These are phyloP conservation scores for Anoura caudifer DNA, from an alignment of 2,113 vertebrate species.

Conservation along the genomic window DNA sequence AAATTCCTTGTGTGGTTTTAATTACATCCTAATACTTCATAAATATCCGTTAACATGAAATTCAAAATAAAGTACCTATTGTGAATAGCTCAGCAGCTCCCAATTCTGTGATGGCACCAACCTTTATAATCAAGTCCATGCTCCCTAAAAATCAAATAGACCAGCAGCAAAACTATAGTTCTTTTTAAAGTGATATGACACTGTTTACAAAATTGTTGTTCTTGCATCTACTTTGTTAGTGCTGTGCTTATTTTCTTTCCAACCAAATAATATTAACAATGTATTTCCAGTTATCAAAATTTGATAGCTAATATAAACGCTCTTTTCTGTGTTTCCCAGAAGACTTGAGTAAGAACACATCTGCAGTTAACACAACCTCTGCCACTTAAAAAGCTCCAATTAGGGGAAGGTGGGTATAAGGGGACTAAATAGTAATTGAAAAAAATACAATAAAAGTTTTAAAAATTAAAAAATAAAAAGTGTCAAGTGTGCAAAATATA, in stretches of 20 bases:
- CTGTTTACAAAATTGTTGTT: conserved; percentile 67
- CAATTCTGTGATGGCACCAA: conserved; percentile 73
- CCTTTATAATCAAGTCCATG: conserved; percentile 75
- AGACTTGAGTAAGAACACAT: conserved; percentile 65
- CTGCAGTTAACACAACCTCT: conserved; percentile 73
- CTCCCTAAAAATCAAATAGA: conserved; percentile 77
- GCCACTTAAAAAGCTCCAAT: conserved; percentile 72
- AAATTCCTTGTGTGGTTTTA: conserved; percentile 55
- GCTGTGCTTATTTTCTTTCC: conserved; percentile 50
- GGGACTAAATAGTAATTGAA: no score
- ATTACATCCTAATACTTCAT: conserved; percentile 69
- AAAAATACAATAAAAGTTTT: no score
- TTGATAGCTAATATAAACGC: conserved; percentile 36
- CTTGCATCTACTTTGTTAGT: conserved; percentile 54
- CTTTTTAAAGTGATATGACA: conserved; percentile 69
- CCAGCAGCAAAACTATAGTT: conserved; percentile 72
- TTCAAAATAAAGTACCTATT: conserved; percentile 54
- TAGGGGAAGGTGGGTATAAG: not conserved
- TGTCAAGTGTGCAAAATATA: conserved; percentile 68
- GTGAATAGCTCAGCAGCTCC: conserved; percentile 65
- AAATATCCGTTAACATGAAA: conserved; percentile 62
- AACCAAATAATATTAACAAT: conserved; percentile 60
- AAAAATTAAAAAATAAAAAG: not conserved
- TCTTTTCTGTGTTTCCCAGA: conserved; percentile 54
- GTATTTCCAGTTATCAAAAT: conserved; percentile 28